phyloP scores from a whole-genome alignment of 2,113 vertebrate species.

The Acinonyx jubatus region DNA sequence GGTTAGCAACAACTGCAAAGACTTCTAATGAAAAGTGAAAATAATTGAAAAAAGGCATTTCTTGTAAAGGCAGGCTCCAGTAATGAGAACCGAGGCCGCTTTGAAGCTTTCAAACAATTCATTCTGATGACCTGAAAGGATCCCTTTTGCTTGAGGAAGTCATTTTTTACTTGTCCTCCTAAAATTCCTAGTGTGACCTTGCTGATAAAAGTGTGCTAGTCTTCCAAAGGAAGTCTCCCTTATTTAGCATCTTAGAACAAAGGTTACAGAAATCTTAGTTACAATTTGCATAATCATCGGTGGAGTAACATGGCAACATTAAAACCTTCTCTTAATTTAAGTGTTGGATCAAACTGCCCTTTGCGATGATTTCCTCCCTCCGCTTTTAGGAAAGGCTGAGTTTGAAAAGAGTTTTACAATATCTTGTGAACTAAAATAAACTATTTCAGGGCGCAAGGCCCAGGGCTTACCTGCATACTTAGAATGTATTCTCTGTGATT shows the following conservation, averaged over 20 bases:
- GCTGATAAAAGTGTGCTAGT: slow-evolving; percentile 15
- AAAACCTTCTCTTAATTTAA: background rate
- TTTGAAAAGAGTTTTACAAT: background rate
- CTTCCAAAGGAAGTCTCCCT: background rate
- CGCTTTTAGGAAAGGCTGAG: background rate
- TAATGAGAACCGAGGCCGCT: slow-evolving; percentile 62
- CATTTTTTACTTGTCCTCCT: slow-evolving; percentile 69
- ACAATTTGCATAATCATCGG: background rate
- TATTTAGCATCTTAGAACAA: background rate
- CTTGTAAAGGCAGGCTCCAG: slow-evolving; percentile 42
- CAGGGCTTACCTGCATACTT: background rate
- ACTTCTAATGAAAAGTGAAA: slow-evolving; percentile 77
- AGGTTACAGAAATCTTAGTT: background rate
- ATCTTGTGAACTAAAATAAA: background rate
- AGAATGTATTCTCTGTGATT: background rate
- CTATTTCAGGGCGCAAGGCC: background rate
- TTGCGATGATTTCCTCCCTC: background rate
- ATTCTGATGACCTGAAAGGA: slow-evolving; percentile 50
- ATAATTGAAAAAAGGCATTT: slow-evolving; percentile 74
- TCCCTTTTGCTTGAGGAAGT: slow-evolving; percentile 54
- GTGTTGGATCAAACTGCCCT: background rate
- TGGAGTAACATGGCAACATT: background rate
- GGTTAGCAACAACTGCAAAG: slow-evolving; percentile 55
- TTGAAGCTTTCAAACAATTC: slow-evolving; percentile 65
- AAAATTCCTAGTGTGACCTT: slow-evolving; percentile 61